Base-by-base conservation (phyloP, 2,113 vertebrate species). In the Eclectus roratus region DNA sequence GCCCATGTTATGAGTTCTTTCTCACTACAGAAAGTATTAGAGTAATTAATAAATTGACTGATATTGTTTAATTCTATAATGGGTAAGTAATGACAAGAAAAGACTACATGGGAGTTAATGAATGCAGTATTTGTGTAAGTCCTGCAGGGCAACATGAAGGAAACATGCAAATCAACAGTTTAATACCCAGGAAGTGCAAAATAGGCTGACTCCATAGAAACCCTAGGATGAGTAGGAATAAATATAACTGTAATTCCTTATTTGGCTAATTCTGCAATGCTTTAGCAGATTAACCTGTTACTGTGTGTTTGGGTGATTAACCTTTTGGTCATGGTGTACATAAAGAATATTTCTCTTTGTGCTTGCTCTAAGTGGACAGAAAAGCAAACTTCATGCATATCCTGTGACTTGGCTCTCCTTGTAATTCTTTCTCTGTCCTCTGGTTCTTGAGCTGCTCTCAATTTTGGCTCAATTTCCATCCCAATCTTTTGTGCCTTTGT, bases 121-220 rank as follows among this genome's bases (percentile, higher is more conserved):
- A 71, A 25, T 72, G 49, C 64, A 86, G 53, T 76, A 41, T 95
- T 90, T 91, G 35, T 92, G 10, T 76, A 61, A 86, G 56, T 49
- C 50, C 80, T 92, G 61, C 47, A 86, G 76, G 90, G 64, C 80
- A 71, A 55, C 63, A 52, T 0, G 2, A 83, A 80, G 44, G 72
- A 78, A 94, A 80, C 46, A 71, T n/a, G 65, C 55, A 90, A 37
- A 78, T 93, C 83, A 95, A 83, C 53, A 73, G 79, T 55, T 88
- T 88, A 83, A 64, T 80, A 86, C 31, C n/a, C 65, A 20, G 33
- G 44, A 95, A 96, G 39, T 50, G 19, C 43, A 83, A 93, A 94
- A 66, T 47, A 90, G 80, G 66, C 44, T 80, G 79, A 90, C 35
- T 85, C 68, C 53, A 58, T 80, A 91, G 88, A 96, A 96, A 91